A percentile compares a stretch with the other conserved stretches of the same genome.
phyloP scores from a whole-genome alignment of 37 sponge, comb jelly and placozoan species.

The Haliclona indistincta region DNA sequence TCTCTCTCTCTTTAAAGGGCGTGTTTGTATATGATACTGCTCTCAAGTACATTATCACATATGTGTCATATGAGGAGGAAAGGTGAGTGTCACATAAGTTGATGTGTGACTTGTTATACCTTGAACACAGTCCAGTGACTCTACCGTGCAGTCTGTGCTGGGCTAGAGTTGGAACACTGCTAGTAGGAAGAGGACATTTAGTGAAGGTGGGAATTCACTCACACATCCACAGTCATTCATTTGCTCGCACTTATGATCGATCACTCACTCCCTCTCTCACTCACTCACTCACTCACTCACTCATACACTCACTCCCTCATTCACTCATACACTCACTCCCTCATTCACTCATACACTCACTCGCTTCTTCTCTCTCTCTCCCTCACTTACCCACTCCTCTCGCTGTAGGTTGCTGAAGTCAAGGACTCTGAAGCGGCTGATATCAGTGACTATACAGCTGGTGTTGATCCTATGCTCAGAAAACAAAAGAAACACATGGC shows the following conservation, averaged over 20 bases:
- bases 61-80: slow-evolving; percentile 54
- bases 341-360: no score
- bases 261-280: no score
- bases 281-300: no score
- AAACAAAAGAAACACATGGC: slow-evolving; percentile 55
- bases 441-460: not conserved
- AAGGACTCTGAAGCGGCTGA: not conserved
- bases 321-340: no score
- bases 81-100: slow-evolving; percentile 33
- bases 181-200: slow-evolving; percentile 89
- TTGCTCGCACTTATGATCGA: no score
- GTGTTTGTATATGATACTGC: slow-evolving; percentile 46
- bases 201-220: slow-evolving; percentile 79
- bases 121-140: slow-evolving; percentile 46
- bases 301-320: no score
- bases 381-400: no score
- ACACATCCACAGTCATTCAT: no score
- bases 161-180: slow-evolving; percentile 55
- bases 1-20: no score
- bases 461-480: no score
- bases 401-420: slow-evolving; percentile 11
- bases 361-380: no score
- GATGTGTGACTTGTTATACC: no score
- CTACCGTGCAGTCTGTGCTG: slow-evolving; percentile 83
- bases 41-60: slow-evolving; percentile 33